Percentiles rank a stretch among this genome's conserved stretches.
These are phyloP conservation scores for Penaeus monodon DNA, from an alignment of 2,888 invertebrate species.

Conservation along the genomic window DNA sequence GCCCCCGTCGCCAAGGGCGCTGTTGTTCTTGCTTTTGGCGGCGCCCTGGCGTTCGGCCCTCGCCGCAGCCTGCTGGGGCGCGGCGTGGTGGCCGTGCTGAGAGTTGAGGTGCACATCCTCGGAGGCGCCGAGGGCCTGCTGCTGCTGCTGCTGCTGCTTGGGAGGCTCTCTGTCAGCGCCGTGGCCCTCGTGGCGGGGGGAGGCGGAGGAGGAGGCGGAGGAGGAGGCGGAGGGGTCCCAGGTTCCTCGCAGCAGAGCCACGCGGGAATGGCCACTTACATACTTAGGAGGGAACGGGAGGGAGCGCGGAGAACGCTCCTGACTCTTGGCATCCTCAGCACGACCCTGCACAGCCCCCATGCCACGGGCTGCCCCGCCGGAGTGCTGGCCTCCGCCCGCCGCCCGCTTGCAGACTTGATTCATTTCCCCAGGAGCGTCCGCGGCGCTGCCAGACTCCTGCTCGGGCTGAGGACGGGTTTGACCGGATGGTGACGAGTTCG, in stretches of 20 bases:
- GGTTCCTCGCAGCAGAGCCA: neutral
- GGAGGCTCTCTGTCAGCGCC: too few relatives aligned
- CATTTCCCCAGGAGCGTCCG: neutral
- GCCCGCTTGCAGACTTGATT: neutral
- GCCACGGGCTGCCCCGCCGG: neutral
- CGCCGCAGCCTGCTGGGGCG: too few relatives aligned
- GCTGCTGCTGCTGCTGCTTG: neutral
- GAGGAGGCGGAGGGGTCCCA: neutral
- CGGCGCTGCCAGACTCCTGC: neutral
- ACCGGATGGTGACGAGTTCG: neutral
- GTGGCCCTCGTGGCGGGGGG: too few relatives aligned
- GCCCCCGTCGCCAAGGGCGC: too few relatives aligned
- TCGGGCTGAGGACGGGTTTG: too few relatives aligned
- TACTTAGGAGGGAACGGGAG: neutral
- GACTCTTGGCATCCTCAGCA: neutral
- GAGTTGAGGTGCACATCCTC: too few relatives aligned
- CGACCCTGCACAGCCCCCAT: slow-evolving; percentile 2
- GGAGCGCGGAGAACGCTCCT: slow-evolving; percentile 17
- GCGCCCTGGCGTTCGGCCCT: too few relatives aligned
- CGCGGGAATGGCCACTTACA: slow-evolving; percentile 3
- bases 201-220: neutral
- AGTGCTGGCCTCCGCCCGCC: neutral
- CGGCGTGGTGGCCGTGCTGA: too few relatives aligned
- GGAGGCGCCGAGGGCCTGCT: neutral
- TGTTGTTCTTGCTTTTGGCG: too few relatives aligned